Evolutionary conservation across 2,113 vertebrate species (phyloP).

Genomic region (Urocynchramus pylzowi): DNA sequence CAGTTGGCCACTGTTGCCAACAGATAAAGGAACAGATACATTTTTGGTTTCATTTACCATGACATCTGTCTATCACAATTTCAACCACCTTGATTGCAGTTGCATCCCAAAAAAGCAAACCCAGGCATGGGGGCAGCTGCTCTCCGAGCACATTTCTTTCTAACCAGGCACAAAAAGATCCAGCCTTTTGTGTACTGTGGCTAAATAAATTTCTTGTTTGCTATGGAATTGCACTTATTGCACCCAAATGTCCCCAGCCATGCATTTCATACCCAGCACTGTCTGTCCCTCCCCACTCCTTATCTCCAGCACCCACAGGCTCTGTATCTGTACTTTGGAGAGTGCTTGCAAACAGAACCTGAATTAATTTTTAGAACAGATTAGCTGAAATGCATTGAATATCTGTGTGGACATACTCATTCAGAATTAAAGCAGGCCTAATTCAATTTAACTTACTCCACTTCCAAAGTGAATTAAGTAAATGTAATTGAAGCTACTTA

Average conservation of each 20-base stretch:
- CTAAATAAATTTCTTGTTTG: neutral
- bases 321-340: neutral
- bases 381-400: neutral
- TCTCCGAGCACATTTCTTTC: neutral
- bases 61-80: neutral
- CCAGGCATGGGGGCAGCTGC: neutral
- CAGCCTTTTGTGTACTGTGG: neutral
- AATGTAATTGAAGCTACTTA: slow-evolving; percentile 53
- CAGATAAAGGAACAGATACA: neutral
- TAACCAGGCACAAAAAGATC: neutral
- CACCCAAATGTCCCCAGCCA: neutral
- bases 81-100: neutral
- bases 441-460: slow-evolving; percentile 51
- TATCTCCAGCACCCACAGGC: neutral
- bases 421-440: slow-evolving; percentile 28
- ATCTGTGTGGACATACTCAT: slow-evolving; percentile 4
- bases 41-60: neutral
- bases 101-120: neutral
- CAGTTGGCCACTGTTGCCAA: neutral
- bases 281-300: neutral
- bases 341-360: neutral
- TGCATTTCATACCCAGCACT: neutral
- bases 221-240: neutral
- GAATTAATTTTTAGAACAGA: neutral
- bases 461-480: slow-evolving; percentile 54